Evolutionary conservation across 2,888 invertebrate species (phyloP), one percentile per base, ranked within the genome.

Genomic region (Drosophila lutescens): DNA sequence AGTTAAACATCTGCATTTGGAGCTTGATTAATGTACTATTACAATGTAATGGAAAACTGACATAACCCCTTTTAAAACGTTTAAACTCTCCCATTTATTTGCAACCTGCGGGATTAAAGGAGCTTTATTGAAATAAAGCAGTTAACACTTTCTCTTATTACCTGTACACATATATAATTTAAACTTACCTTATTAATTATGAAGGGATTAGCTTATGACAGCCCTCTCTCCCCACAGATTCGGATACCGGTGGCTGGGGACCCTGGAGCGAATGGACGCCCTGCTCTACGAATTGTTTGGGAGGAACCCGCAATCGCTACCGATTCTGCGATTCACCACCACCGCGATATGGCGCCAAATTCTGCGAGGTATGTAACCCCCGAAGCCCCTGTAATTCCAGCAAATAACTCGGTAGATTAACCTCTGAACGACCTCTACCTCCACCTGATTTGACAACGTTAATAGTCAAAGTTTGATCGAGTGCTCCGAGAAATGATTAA

Each of bases 251-350:
- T 4, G 95, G 95, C 43, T 96, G 96, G 96, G 94, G 94, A n/a
- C 92, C 92, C 47, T 96, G 96, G 96, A 97, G 97, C 47, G 93
- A 95, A 57, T 98, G 98, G 98, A 96, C 97, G 0, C 94, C 95
- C 1, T 97, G 98, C 89, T 96, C 96, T 1, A 95, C 94, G 71
- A 95, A 95, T 66, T 95, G 95, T 87, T 93, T 95, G 46, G 95
- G 95, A 54, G 97, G 97, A 0, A 96, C 95, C 15, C 94, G 95
- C 72, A 97, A 95, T 91, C 94, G 98, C 15, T 97, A 97, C 91
- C 94, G 98, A 78, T 96, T 97, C 92, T 98, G 98, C 89, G 97
- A 97, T 91, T 96, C 95, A 0, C 98, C 98, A 0, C 96, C 96
- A 0, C 97, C 98, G 0, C 94, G 96, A 44, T 97, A 97, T 88